Percentiles rank a stretch among this genome's conserved stretches.
phyloP scores from a whole-genome alignment of 2,113 vertebrate genomes.

The Mustelus asterias region DNA sequence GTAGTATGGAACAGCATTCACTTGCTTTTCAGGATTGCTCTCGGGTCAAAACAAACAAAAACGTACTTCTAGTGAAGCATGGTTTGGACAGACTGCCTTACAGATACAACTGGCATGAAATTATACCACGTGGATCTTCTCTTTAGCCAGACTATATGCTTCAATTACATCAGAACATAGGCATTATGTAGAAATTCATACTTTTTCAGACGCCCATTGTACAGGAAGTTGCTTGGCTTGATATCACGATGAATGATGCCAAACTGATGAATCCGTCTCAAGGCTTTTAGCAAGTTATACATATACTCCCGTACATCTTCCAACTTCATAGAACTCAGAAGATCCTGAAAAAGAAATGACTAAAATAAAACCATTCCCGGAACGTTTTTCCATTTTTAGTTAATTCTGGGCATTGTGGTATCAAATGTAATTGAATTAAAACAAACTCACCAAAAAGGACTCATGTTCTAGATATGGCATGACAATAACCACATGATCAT shows the following conservation, averaged over 20 bases:
- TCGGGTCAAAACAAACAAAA: neutral
- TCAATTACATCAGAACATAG: conserved; percentile 12
- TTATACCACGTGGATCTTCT: neutral
- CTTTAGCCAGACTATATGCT: neutral
- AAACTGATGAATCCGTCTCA: conserved; percentile 87
- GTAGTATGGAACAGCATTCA: neutral
- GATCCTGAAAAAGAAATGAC: conserved; percentile 65
- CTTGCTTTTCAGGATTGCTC: neutral
- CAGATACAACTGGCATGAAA: neutral
- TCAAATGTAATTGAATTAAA: conserved; percentile 41
- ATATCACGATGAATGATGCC: conserved; percentile 96
- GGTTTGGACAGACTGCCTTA: too few species aligned
- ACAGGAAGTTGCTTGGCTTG: conserved; percentile 82
- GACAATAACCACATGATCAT: conserved; percentile 91
- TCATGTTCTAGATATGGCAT: conserved; percentile 97
- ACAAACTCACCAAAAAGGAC: conserved; percentile 73
- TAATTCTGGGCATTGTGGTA: conserved; percentile 41
- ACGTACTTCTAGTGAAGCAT: neutral
- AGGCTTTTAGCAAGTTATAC: conserved; percentile 81
- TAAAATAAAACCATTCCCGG: neutral
- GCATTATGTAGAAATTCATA: conserved; percentile 54
- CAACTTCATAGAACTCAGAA: conserved; percentile 76
- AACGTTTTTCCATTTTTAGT: neutral
- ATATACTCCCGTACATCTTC: conserved; percentile 89
- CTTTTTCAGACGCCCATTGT: conserved; percentile 75